A percentile compares a stretch with the other conserved stretches of the same genome.
Evolutionary conservation across 2,113 vertebrate genomes (phyloP).

Genomic region (Hepsetus odoe): DNA sequence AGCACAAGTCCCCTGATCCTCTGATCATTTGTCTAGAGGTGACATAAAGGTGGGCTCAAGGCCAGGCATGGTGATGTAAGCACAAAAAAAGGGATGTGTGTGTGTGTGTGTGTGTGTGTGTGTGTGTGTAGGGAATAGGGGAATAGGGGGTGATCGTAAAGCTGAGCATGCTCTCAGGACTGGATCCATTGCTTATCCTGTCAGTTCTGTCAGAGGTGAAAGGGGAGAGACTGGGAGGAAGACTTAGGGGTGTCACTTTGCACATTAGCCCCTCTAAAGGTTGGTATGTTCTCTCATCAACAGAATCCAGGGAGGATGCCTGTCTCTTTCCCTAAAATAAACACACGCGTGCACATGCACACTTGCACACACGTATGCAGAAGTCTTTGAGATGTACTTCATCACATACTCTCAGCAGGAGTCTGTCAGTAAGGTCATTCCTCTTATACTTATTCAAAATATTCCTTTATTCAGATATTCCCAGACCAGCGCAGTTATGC

Average conservation of each 20-base stretch:
- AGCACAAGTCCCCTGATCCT: conserved; percentile 42
- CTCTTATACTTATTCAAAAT: conserved; percentile 9
- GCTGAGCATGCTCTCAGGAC: conserved; percentile 29
- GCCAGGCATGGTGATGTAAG: conserved; percentile 50
- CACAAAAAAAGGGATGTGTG: background rate
- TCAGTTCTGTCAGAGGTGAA: conserved; percentile 30
- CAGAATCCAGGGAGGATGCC: conserved; percentile 1
- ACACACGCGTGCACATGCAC: conserved; percentile 36
- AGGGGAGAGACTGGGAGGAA: conserved; percentile 27
- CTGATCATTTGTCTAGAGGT: conserved; percentile 53
- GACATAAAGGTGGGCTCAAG: conserved; percentile 44
- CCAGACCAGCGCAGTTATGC: background rate
- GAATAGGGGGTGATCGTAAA: conserved; percentile 42
- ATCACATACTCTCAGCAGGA: conserved; percentile 37
- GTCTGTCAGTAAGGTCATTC: conserved; percentile 18
- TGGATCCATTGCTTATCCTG: conserved; percentile 42
- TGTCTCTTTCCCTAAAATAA: conserved; percentile 31
- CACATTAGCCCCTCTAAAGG: background rate
- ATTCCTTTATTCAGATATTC: background rate
- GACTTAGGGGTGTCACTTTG: conserved; percentile 24
- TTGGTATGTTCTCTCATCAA: conserved; percentile 8
- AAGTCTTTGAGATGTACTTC: conserved; percentile 21
- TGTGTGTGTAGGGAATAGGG: too few species aligned
- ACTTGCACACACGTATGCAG: background rate
- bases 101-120: conserved; percentile 6